Evolutionary conservation across 2,113 vertebrate species (phyloP).

Genomic region (Tympanuchus pallidicinctus): DNA sequence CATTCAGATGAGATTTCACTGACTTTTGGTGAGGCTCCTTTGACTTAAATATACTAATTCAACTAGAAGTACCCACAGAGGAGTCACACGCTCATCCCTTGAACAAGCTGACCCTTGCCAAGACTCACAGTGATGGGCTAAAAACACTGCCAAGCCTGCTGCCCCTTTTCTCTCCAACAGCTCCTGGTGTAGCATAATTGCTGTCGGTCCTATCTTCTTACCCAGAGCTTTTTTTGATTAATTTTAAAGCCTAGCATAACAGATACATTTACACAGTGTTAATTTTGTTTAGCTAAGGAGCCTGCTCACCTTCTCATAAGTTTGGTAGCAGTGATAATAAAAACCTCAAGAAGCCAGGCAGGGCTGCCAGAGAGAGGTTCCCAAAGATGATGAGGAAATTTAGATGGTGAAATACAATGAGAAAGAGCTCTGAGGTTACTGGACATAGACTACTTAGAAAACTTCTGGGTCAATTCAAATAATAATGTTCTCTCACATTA

Average conservation of each 20-base stretch:
- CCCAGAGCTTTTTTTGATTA: neutral
- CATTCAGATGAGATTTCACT: neutral
- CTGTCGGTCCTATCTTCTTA: neutral
- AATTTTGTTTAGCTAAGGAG: neutral
- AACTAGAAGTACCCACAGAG: neutral
- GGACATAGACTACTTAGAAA: neutral
- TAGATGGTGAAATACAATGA: neutral
- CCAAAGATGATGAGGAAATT: neutral
- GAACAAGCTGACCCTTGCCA: neutral
- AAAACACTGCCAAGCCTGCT: neutral
- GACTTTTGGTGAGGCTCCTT: neutral
- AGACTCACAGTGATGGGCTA: neutral
- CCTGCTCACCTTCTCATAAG: neutral
- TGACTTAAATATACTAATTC: neutral
- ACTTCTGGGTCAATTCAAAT: neutral
- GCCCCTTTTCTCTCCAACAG: neutral
- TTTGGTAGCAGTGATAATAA: accelerated
- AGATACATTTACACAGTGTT: neutral
- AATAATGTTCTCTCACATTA: neutral
- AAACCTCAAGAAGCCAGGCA: neutral
- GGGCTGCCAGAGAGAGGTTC: neutral
- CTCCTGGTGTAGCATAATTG: neutral
- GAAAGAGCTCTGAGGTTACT: neutral
- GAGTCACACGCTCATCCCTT: neutral
- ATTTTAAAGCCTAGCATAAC: neutral